These are phyloP conservation scores for Balaenoptera acutorostrata DNA, from an alignment of 2,113 vertebrate genomes.

Conservation along the genomic window DNA sequence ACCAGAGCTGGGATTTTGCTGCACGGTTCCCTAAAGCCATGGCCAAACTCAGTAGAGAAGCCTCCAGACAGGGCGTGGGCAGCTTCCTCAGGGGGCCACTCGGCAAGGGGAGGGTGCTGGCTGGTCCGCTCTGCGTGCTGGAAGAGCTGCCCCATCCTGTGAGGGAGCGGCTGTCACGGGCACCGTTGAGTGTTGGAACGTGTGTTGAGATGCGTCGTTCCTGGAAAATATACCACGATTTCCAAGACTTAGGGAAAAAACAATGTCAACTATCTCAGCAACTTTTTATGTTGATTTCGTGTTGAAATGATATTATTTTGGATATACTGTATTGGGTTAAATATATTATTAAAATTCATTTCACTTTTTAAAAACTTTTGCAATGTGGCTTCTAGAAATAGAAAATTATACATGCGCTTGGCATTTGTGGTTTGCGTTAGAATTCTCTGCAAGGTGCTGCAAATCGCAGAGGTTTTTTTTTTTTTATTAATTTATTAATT, in stretches of 20 bases:
- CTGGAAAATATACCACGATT: not conserved
- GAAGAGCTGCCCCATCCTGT: accelerated
- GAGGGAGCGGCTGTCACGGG: accelerated
- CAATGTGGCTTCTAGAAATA: not conserved
- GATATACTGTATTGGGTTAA: not conserved
- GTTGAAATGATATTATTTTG: not conserved
- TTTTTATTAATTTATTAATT: no score
- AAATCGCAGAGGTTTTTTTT: not conserved
- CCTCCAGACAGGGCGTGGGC: not conserved
- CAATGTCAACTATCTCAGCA: not conserved
- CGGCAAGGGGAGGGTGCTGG: not conserved
- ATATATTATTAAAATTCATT: not conserved
- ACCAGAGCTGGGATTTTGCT: not conserved
- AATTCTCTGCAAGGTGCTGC: no score
- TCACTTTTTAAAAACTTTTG: not conserved
- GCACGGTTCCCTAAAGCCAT: not conserved
- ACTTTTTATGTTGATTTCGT: not conserved
- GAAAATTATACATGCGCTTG: not conserved
- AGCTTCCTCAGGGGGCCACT: not conserved
- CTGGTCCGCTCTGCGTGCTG: not conserved
- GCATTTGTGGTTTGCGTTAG: not conserved
- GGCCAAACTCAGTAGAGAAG: not conserved
- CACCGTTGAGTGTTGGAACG: accelerated
- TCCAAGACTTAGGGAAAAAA: not conserved
- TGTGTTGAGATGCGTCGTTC: not conserved